Percentiles rank a stretch among this genome's conserved stretches.
Conservation (phyloP, 2,888 invertebrate genomes). For the Pterostichus madidus region DNA sequence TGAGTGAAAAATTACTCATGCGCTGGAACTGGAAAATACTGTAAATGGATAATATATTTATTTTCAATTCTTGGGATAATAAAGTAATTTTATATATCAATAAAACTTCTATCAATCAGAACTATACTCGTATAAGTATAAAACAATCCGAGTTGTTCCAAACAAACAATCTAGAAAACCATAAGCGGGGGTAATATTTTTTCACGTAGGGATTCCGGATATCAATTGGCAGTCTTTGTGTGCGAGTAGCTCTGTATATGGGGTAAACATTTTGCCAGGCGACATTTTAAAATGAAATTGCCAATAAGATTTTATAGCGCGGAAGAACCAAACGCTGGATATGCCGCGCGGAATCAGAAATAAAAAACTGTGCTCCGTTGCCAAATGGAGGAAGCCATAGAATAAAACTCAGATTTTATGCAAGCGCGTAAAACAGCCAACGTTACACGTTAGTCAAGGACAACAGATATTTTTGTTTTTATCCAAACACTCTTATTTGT, state of each 20-base stretch:
- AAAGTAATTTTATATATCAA: background rate
- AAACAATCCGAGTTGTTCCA: background rate
- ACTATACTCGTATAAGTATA: background rate
- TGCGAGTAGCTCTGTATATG: conserved; percentile 32
- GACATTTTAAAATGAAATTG: conserved; percentile 62
- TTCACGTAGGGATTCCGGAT: conserved; percentile 9
- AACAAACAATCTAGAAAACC: conserved; percentile 11
- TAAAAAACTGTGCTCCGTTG: conserved; percentile 9
- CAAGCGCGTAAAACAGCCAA: conserved; percentile 2
- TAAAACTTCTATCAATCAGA: background rate
- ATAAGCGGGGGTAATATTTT: background rate
- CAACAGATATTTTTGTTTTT: conserved; percentile 15
- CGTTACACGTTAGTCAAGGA: conserved; percentile 11
- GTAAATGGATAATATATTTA: background rate
- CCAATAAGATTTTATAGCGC: conserved; percentile 61
- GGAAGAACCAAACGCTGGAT: conserved; percentile 40
- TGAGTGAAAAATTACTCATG: too few relatives aligned
- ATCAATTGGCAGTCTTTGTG: conserved; percentile 56
- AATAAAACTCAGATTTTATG: conserved; percentile 20
- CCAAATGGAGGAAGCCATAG: conserved; percentile 2
- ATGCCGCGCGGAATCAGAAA: conserved; percentile 18
- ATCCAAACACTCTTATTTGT: conserved; percentile 1
- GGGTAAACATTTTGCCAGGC: conserved; percentile 56
- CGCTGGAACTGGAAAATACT: background rate
- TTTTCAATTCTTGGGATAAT: too few relatives aligned